These are phyloP conservation scores for Hyles euphorbiae DNA, from an alignment of 1,140 invertebrate species.

Conservation along the genomic window DNA sequence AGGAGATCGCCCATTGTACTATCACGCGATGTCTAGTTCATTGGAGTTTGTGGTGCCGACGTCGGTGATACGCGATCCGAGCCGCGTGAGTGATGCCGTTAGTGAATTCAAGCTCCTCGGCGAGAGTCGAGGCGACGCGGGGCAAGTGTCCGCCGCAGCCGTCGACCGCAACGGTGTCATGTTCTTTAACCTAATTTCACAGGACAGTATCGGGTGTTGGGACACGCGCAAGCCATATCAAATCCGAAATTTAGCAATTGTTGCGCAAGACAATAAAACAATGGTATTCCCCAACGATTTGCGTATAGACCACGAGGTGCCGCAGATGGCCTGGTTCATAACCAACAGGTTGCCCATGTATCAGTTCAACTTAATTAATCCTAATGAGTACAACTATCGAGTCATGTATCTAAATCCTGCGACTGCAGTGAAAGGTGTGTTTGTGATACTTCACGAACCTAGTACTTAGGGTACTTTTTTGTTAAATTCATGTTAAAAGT, in stretches of 20 bases:
- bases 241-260: slow-evolving; percentile 78
- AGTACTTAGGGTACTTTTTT: slow-evolving; percentile 1
- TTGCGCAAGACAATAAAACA: slow-evolving; percentile 78
- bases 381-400: slow-evolving; percentile 82
- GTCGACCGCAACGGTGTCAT: slow-evolving; percentile 85
- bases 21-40: slow-evolving; percentile 88
- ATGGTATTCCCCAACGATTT: slow-evolving; percentile 88
- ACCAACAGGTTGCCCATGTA: slow-evolving; percentile 85
- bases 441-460: slow-evolving; percentile 56
- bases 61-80: slow-evolving; percentile 79
- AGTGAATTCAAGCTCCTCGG: slow-evolving; percentile 81
- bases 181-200: slow-evolving; percentile 86
- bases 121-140: slow-evolving; percentile 76
- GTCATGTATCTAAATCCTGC: slow-evolving; percentile 80
- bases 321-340: slow-evolving; percentile 84
- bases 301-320: slow-evolving; percentile 81
- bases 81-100: slow-evolving; percentile 71
- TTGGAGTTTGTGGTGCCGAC: slow-evolving; percentile 83
- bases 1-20: slow-evolving; percentile 81
- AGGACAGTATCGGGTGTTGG: slow-evolving; percentile 87
- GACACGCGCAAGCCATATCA: slow-evolving; percentile 83
- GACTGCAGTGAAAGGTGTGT: slow-evolving; percentile 77
- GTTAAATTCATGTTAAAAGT: too few species aligned
- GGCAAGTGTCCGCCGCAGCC: slow-evolving; percentile 83
- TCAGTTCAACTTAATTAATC: slow-evolving; percentile 81